phyloP scores from a whole-genome alignment of 30 jellyfish, hydroid and myxozoan species.

The Turritopsis dohrnii region DNA sequence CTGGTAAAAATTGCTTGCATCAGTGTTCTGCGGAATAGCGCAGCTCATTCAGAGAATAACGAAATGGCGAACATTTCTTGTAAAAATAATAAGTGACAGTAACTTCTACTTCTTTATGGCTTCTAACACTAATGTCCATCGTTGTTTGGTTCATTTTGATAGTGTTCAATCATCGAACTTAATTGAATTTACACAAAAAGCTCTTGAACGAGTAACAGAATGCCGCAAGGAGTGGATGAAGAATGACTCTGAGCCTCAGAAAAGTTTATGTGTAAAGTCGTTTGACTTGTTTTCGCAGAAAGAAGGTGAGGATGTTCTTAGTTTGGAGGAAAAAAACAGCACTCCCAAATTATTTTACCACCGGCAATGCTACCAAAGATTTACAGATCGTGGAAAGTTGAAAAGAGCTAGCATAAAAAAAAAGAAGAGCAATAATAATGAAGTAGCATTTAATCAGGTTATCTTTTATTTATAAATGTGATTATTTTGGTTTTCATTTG shows the following conservation, averaged over 20 bases:
- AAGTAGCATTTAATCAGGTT: no score
- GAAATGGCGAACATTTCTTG: no score
- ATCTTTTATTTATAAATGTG: no score
- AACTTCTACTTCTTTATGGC: no score
- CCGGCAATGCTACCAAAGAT: conserved; percentile 11
- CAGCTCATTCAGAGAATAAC: no score
- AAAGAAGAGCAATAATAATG: conserved; percentile 2
- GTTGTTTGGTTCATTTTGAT: no score
- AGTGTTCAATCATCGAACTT: conserved; percentile 5
- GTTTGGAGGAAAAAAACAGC: no score
- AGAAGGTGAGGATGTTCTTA: neutral
- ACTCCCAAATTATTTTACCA: conserved; percentile 3
- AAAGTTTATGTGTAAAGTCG: neutral
- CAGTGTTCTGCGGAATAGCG: no score
- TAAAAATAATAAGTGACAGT: no score
- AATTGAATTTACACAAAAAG: neutral
- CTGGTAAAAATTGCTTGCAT: no score
- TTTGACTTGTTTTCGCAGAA: neutral
- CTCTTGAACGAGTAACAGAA: neutral
- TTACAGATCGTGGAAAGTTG: conserved; percentile 4
- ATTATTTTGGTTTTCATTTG: neutral
- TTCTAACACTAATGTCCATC: no score
- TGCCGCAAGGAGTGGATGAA: conserved; percentile 1
- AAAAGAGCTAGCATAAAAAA: neutral
- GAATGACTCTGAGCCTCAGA: conserved; percentile 1